Conservation (phyloP, 2,888 invertebrate genomes). For the Patella caerulea region DNA sequence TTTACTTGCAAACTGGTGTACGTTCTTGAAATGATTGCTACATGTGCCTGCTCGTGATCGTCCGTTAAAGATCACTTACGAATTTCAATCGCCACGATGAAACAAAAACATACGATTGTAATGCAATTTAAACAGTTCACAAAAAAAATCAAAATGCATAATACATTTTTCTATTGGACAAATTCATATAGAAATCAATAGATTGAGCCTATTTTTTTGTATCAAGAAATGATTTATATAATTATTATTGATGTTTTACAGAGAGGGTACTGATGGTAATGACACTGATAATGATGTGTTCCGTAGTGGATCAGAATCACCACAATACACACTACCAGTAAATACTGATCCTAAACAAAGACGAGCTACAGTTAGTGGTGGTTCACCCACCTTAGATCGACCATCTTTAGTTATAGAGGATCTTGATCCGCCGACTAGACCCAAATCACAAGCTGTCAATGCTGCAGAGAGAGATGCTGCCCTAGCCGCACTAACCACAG, state of each 20-base stretch:
- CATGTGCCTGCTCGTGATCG: background rate
- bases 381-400: slow-evolving; percentile 63
- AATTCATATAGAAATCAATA: background rate
- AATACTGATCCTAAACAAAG: slow-evolving; percentile 76
- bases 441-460: slow-evolving; percentile 52
- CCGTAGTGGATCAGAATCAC: slow-evolving; percentile 66
- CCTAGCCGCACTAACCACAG: slow-evolving; percentile 23
- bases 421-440: slow-evolving; percentile 56
- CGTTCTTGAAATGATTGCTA: background rate
- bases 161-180: background rate
- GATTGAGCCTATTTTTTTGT: background rate
- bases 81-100: no score
- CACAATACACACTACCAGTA: slow-evolving; percentile 61
- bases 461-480: slow-evolving; percentile 36
- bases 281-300: slow-evolving; percentile 73
- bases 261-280: slow-evolving; percentile 56
- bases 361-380: slow-evolving; percentile 90
- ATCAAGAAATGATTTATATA: background rate
- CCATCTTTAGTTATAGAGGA: slow-evolving; percentile 62
- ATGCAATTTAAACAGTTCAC: background rate
- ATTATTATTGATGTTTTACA: slow-evolving; percentile 15
- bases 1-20: background rate
- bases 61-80: no score
- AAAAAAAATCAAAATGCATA: background rate
- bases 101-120: background rate